Conservation (phyloP, 2,797 vertebrate species). For the Periparus ater region DNA sequence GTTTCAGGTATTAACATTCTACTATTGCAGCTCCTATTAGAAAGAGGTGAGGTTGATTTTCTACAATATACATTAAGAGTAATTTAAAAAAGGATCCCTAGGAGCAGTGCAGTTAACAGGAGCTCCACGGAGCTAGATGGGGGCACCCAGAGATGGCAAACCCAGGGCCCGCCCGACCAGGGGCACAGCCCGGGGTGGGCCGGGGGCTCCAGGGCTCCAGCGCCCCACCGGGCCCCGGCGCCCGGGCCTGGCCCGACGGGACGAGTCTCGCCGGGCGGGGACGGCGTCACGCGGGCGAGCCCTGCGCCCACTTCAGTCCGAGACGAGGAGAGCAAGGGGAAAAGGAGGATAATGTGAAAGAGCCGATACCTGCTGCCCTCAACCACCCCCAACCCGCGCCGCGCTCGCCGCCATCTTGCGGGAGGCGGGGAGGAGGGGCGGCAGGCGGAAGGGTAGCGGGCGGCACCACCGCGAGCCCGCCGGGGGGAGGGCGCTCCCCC, state of each 20-base stretch:
- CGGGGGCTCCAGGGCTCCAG: background rate
- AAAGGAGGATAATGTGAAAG: no score
- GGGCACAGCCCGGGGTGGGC: no score
- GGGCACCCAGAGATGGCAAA: background rate
- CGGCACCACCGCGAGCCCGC: background rate
- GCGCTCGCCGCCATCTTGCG: background rate
- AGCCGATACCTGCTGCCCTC: background rate
- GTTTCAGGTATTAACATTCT: background rate
- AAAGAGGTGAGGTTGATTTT: background rate
- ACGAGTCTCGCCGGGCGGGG: background rate
- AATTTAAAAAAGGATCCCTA: background rate
- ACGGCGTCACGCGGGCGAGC: accelerated
- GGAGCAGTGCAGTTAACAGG: no score
- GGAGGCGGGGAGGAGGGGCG: background rate
- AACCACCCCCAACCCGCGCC: background rate
- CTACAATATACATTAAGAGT: background rate
- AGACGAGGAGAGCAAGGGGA: background rate
- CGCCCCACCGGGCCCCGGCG: background rate
- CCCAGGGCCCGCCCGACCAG: background rate
- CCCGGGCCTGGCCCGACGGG: background rate
- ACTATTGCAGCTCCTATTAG: background rate
- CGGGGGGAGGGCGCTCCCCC: background rate
- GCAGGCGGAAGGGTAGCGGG: background rate
- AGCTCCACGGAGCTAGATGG: background rate
- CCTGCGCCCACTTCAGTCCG: background rate